phyloP scores from a whole-genome alignment of 2,113 vertebrate species.

The Xenopus tropicalis region DNA sequence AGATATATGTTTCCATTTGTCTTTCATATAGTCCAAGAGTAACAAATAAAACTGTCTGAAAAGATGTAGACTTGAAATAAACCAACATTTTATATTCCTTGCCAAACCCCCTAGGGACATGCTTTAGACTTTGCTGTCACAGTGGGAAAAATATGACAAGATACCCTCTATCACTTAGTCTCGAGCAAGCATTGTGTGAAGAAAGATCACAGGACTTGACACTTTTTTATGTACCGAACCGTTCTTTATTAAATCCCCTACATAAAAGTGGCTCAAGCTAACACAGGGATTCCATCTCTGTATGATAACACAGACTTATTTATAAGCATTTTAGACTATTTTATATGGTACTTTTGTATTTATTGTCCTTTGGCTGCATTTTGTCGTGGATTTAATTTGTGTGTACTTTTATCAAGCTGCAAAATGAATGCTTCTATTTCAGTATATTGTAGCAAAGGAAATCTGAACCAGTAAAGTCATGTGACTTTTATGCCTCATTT shows the following conservation, averaged over 20 bases:
- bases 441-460: too few species aligned
- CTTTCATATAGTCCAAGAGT: conserved; percentile 33
- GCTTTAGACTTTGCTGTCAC: conserved; percentile 35
- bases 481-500: too few species aligned
- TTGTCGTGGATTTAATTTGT: too few species aligned
- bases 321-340: too few species aligned
- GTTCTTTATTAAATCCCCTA: background rate
- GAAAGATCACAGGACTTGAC: conserved; percentile 5
- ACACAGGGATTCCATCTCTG: too few species aligned
- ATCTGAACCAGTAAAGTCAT: too few species aligned
- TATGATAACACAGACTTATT: too few species aligned
- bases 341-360: too few species aligned
- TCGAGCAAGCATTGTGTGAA: background rate
- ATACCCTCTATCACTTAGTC: conserved; percentile 16
- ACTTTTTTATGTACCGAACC: background rate
- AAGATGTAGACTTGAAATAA: conserved; percentile 39
- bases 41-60: conserved; percentile 40
- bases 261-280: too few species aligned
- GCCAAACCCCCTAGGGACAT: conserved; percentile 29
- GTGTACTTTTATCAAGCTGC: too few species aligned
- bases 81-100: conserved; percentile 38
- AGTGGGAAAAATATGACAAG: conserved; percentile 29
- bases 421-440: too few species aligned
- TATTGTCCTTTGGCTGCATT: too few species aligned
- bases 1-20: conserved; percentile 38